A percentile compares a stretch with the other conserved stretches of the same genome.
Conservation (phyloP, 1,140 invertebrate species). For the Antheraea mylitta region DNA sequence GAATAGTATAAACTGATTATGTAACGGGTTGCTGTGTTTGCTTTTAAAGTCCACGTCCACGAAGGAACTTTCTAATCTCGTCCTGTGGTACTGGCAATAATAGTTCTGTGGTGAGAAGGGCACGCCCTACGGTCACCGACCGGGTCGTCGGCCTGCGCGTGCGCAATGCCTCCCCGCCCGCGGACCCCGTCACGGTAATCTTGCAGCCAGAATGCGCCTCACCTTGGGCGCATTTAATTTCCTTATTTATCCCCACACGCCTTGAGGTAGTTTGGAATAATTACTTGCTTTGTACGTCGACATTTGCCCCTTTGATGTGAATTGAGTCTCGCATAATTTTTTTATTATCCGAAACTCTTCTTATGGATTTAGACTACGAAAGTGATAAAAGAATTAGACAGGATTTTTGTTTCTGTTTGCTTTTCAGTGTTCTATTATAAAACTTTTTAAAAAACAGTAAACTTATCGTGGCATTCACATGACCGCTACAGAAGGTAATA, state of each 20-base stretch:
- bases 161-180: constrained; percentile 20
- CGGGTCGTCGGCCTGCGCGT: constrained; percentile 28
- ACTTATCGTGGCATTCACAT: too few relatives aligned
- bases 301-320: too few relatives aligned
- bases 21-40: background rate
- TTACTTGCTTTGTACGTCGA: too few relatives aligned
- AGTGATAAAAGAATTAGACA: too few relatives aligned
- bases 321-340: too few relatives aligned
- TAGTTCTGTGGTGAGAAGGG: constrained; percentile 24
- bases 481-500: too few relatives aligned
- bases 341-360: too few relatives aligned
- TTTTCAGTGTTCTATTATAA: too few relatives aligned
- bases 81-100: constrained; percentile 7
- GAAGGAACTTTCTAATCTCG: constrained; percentile 13
- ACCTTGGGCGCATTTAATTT: constrained; percentile 19
- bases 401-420: too few relatives aligned
- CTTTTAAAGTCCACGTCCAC: background rate
- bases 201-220: constrained; percentile 15
- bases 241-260: constrained; percentile 11
- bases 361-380: too few relatives aligned
- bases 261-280: background rate
- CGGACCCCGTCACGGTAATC: constrained; percentile 7
- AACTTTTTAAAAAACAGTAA: too few relatives aligned
- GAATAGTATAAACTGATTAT: background rate
- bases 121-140: constrained; percentile 34